phyloP scores from a whole-genome alignment of 2,888 invertebrate species.

The Epinotia demarniana region DNA sequence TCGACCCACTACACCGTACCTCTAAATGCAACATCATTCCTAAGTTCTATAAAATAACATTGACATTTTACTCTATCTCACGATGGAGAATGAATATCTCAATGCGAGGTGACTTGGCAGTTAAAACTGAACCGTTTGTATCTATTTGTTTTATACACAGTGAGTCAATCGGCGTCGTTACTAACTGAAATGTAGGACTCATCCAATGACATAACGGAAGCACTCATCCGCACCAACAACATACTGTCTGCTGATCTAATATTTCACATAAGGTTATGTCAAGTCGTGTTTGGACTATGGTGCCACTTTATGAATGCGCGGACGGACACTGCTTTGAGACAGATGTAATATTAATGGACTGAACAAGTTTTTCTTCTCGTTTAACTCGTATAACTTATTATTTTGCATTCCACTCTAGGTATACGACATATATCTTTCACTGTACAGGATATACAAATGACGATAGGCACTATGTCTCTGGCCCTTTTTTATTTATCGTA shows the following conservation, averaged over 20 bases:
- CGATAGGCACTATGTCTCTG: too few species aligned
- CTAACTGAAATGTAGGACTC: constrained; percentile 18
- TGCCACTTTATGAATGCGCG: neutral
- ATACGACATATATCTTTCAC: too few species aligned
- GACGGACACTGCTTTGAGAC: neutral
- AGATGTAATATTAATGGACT: neutral
- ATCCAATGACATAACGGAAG: constrained; percentile 27
- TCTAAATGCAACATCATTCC: neutral
- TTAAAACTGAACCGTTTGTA: neutral
- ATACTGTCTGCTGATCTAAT: constrained; percentile 3
- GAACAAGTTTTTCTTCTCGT: neutral
- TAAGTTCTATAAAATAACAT: neutral
- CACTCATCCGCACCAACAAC: constrained; percentile 26
- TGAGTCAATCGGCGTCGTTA: neutral
- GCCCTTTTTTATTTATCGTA: too few species aligned
- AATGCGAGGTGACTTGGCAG: neutral
- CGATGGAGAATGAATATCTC: neutral
- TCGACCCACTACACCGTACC: neutral
- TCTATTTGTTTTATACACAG: neutral
- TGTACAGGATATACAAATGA: too few species aligned
- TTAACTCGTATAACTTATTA: neutral
- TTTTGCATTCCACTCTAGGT: too few species aligned
- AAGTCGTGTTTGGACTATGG: constrained; percentile 12
- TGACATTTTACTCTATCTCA: constrained; percentile 7
- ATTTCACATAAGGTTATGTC: constrained; percentile 26